Evolutionary conservation across 1,140 invertebrate species (phyloP), one percentile per base, ranked within the genome.

Genomic region (Bombyx mandarina): DNA sequence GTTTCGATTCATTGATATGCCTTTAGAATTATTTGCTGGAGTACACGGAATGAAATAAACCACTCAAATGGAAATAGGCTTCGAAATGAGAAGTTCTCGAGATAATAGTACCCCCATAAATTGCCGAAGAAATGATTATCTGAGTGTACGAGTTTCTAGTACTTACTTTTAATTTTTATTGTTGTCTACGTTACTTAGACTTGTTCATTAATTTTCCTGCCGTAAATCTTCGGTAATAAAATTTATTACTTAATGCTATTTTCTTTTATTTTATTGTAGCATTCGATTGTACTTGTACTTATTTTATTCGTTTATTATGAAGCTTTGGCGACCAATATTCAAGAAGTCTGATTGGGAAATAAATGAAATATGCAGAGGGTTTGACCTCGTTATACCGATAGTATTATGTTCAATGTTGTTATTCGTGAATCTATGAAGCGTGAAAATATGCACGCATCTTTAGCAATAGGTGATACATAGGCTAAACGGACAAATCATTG

Each of bases 401-500:
- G 4, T 35, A 35, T 35, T 35, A 35, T 35, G 4, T 35, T 35
- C 4, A 35, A 3, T 35, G 26, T 35, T 35, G 26, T 35, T 35
- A 35, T 3, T 35, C 26, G 26, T 35, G 4, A 35, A 35, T 35
- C 63, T 45, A 51, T 35, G 57, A 59, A 54, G 57, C 63, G 60
- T 63, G 51, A 61, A 69, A 63, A 54, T 63, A 61, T 58, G 9
- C 54, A n/a, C 26, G 58, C 62, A 58, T 58, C 45, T 71, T 67
- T 65, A 62, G 63, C 60, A 66, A 65, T 63, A 42, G 61, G 45
- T 18, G 12, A 50, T 59, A 56, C 60, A 55, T 48, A 68, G 69
- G 75, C 73, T 77, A 77, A 73, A 72, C 65, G 71, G 77, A 71
- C 74, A 67, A 58, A 70, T 67, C 68, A 71, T 86, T 83, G 74